Conservation (phyloP, 2,888 invertebrate genomes). For the Netelia melanura region DNA sequence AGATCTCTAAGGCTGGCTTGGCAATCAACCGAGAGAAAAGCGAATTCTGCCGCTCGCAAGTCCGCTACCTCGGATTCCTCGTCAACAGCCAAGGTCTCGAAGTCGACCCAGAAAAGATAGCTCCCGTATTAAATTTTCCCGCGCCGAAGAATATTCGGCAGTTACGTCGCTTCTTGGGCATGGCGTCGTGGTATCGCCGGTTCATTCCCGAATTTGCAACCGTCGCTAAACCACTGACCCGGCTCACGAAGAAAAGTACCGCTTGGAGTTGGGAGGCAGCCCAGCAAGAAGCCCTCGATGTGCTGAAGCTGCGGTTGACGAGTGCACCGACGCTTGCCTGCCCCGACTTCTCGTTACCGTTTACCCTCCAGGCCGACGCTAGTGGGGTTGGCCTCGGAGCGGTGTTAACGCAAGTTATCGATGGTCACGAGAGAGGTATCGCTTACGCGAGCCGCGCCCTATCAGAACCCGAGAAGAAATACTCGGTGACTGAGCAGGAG, state of each 20-base stretch:
- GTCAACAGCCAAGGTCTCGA: constrained; percentile 51
- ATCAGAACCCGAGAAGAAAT: too few species aligned
- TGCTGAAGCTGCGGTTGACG: constrained; percentile 3
- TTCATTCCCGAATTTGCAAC: constrained; percentile 69
- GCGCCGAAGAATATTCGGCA: constrained; percentile 46
- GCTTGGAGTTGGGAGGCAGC: constrained; percentile 45
- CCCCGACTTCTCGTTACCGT: constrained; percentile 54
- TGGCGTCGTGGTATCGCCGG: constrained; percentile 74
- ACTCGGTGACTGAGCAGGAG: too few species aligned
- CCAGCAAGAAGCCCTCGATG: constrained; percentile 19
- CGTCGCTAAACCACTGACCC: constrained; percentile 65
- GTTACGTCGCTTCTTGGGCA: constrained; percentile 73
- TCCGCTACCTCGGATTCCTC: constrained; percentile 53
- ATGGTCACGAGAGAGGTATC: constrained; percentile 49
- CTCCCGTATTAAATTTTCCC: constrained; percentile 43
- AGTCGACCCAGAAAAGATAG: constrained; percentile 49
- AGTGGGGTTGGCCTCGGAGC: constrained; percentile 64
- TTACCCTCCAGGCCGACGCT: constrained; percentile 67
- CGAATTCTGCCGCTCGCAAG: constrained; percentile 57
- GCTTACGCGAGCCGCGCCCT: too few species aligned
- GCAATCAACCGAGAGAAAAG: constrained; percentile 60
- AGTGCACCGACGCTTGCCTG: constrained; percentile 40
- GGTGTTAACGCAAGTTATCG: constrained; percentile 68
- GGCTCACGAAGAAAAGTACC: constrained; percentile 62
- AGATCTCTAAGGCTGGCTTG: constrained; percentile 24